Evolutionary conservation across 2,113 vertebrate genomes (phyloP).

Genomic region (Scomber scombrus): DNA sequence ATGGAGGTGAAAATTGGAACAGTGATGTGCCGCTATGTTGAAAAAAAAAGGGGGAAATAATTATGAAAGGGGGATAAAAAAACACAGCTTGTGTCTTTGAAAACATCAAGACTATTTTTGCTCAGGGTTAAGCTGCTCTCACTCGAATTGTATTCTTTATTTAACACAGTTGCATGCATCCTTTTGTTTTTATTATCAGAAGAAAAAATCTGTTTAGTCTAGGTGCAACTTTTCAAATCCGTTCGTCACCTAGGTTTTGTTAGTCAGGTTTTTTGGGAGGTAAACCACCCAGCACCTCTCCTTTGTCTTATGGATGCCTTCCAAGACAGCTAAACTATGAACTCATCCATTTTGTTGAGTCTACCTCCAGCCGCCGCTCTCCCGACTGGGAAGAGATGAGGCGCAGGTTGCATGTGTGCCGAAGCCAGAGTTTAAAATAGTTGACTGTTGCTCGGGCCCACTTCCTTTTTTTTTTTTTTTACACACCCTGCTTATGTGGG

Average conservation of each 20-base stretch:
- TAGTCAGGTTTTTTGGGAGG: constrained; percentile 50
- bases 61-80: constrained; percentile 70
- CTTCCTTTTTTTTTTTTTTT: constrained; percentile 77
- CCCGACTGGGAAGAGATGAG: constrained; percentile 57
- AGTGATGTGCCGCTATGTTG: constrained; percentile 78
- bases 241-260: constrained; percentile 60
- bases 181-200: constrained; percentile 35
- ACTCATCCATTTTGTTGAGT: constrained; percentile 80
- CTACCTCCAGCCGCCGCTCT: constrained; percentile 62
- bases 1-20: constrained; percentile 88
- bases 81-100: constrained; percentile 44
- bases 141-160: constrained; percentile 68
- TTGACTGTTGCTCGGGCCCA: constrained; percentile 70
- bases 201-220: constrained; percentile 67
- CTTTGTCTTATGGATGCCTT: constrained; percentile 61
- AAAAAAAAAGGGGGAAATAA: constrained; percentile 72
- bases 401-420: constrained; percentile 65
- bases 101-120: constrained; percentile 56
- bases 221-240: constrained; percentile 53
- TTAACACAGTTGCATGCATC: constrained; percentile 45
- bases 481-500: constrained; percentile 73
- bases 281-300: constrained; percentile 66
- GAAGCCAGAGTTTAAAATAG: constrained; percentile 73
- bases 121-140: constrained; percentile 17
- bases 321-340: constrained; percentile 59